phyloP scores from a whole-genome alignment of 2,797 vertebrate species.

The Arctocebus calabarensis region DNA sequence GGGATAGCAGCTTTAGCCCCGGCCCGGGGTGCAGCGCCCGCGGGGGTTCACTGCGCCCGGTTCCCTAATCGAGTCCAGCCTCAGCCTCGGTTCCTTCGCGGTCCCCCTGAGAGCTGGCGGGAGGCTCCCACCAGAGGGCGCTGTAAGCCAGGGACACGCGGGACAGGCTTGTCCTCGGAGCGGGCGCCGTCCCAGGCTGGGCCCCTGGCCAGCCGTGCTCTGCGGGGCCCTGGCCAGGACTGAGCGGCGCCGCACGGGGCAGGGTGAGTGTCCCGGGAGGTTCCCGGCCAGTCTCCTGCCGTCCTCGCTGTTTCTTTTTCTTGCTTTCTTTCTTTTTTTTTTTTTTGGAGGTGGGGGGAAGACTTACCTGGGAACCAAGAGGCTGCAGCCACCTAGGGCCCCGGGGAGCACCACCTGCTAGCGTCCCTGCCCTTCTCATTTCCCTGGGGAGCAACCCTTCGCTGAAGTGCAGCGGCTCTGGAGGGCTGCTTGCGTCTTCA shows the following conservation, averaged over 20 bases:
- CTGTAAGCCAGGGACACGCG: background rate
- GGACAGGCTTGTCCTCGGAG: background rate
- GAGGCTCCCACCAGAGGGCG: background rate
- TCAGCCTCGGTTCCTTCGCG: too few species aligned
- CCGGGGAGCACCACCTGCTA: too few species aligned
- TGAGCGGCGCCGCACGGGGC: too few species aligned
- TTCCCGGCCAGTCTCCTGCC: background rate
- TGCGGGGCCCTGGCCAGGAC: too few species aligned
- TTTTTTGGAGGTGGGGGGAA: too few species aligned
- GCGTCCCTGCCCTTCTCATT: background rate
- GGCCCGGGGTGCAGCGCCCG: background rate
- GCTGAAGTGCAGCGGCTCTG: background rate
- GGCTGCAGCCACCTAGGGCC: background rate
- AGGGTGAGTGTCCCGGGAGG: background rate
- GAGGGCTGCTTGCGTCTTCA: background rate
- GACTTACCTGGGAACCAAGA: background rate
- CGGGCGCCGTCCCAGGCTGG: too few species aligned
- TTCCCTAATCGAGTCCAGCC: background rate
- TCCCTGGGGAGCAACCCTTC: background rate
- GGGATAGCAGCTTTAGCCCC: background rate
- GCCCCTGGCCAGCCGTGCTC: too few species aligned
- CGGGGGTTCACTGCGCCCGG: too few species aligned
- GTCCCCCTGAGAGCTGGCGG: too few species aligned
- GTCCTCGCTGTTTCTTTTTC: background rate
- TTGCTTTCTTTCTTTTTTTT: too few species aligned